Base-by-base conservation (phyloP, 2,888 invertebrate species). In the Oeneis ivallda region DNA sequence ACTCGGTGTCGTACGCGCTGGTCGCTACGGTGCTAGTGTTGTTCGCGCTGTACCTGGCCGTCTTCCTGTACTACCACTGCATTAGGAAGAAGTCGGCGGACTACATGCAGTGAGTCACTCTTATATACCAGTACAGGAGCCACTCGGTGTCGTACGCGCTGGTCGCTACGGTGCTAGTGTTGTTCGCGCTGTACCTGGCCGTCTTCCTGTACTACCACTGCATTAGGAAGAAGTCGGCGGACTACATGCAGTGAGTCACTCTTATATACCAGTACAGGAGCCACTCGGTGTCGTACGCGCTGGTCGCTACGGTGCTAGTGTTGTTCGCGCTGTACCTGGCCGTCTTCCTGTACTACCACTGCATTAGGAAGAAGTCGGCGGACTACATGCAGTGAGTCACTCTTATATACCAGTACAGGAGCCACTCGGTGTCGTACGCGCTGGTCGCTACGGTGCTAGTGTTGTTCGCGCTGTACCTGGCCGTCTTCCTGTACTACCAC, bases 191-290 rank as follows among this genome's bases (percentile, higher is more conserved):
- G 3, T 86, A 85, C 71, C 68, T 85, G 5, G 67, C 71, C 1
- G 71, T 84, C 2, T 82, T 83, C 69, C 49, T 82, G 2, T 86
- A 86, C 72, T 84, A 84, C 73, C 82, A 82, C 69, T 78, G 79
- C 68, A 70, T 81, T 2, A 78, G 75, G 49, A 79, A 78, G 0
- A 77, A 68, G 66, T 72, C 66, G 1, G 68, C 72, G 0, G 66
- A 77, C 32, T 86, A 84, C 41, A 76, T 84, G 63, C 82, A 86
- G 78, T 78, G 41, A 72, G 76, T 71, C 37, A 37, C 37, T 37
- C 9, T 37, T 26, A 26, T 26, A 26, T 26, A 26, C 26, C 26
- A 80, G 65, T 37, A 49, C 39, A 72, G 69, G 26, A 77, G 77
- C 0, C 76, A 81, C 70, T 67, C 70, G 59, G 74, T 77, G 1